These are phyloP conservation scores for Zoanthus gigantus DNA, from an alignment of 92 coral and sea anemone genomes.

Conservation along the genomic window DNA sequence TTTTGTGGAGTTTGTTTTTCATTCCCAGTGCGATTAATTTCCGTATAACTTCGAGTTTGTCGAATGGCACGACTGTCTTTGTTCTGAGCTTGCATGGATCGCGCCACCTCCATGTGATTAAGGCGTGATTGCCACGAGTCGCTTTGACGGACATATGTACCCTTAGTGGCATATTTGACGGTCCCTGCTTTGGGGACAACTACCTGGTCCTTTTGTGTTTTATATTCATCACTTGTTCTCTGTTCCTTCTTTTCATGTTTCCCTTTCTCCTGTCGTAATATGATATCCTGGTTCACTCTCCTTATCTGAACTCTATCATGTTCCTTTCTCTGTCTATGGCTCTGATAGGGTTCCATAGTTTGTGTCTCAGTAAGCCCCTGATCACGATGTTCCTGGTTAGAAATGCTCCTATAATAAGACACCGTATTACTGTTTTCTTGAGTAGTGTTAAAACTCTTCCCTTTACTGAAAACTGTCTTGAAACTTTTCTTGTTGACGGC, in stretches of 20 bases:
- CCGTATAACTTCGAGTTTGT: constrained; percentile 26
- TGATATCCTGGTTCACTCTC: not conserved
- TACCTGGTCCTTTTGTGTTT: not conserved
- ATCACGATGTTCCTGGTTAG: constrained; percentile 27
- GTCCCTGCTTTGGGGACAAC: not conserved
- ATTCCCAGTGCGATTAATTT: constrained; percentile 6
- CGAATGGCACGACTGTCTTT: constrained; percentile 31
- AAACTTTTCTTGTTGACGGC: constrained; percentile 62
- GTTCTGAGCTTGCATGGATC: constrained; percentile 36
- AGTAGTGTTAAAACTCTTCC: constrained; percentile 63
- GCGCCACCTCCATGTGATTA: constrained; percentile 34
- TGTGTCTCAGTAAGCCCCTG: not conserved
- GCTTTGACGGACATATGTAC: not conserved
- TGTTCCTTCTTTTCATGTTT: not conserved
- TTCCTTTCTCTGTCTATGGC: constrained; percentile 20
- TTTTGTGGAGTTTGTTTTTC: not conserved
- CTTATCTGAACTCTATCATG: not conserved
- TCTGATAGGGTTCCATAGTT: constrained; percentile 27
- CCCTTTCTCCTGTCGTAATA: not conserved
- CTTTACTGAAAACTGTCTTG: constrained; percentile 68
- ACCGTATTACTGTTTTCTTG: constrained; percentile 74
- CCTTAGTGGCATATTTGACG: not conserved
- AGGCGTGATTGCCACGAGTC: constrained; percentile 37
- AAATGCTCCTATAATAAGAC: constrained; percentile 63
- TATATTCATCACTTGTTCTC: not conserved